These are phyloP conservation scores for Candidula unifasciata DNA, from an alignment of 2,888 invertebrate species.

Conservation along the genomic window DNA sequence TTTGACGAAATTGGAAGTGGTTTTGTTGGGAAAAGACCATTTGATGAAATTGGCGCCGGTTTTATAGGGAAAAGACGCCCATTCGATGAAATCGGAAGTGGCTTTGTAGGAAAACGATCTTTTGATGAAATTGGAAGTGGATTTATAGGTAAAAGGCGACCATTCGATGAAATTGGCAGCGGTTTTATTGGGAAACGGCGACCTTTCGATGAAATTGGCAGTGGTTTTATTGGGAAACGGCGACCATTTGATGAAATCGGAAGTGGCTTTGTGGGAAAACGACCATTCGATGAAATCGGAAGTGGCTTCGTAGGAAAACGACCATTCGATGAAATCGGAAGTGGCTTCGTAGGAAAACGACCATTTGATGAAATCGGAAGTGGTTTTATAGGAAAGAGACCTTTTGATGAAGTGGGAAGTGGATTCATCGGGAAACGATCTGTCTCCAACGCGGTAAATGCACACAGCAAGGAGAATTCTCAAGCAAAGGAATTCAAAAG, in stretches of 20 bases:
- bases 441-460: background rate
- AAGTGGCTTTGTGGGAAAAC: constrained; percentile 52
- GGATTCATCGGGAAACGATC: constrained; percentile 43
- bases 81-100: constrained; percentile 45
- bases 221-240: constrained; percentile 40
- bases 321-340: background rate
- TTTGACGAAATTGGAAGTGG: constrained; percentile 54
- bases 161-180: constrained; percentile 52
- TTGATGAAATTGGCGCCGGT: constrained; percentile 46
- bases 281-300: background rate
- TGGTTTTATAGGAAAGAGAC: constrained; percentile 49
- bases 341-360: constrained; percentile 29
- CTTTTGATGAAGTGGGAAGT: constrained; percentile 49
- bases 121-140: constrained; percentile 42
- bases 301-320: background rate
- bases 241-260: constrained; percentile 35
- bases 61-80: constrained; percentile 51
- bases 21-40: constrained; percentile 33
- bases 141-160: constrained; percentile 36
- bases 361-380: constrained; percentile 49
- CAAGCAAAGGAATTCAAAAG: background rate
- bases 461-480: background rate
- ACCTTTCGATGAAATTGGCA: constrained; percentile 35
- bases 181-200: constrained; percentile 54
- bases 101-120: constrained; percentile 50